These are phyloP conservation scores for Polietes domitor DNA, from an alignment of 2,888 invertebrate genomes.

Conservation along the genomic window DNA sequence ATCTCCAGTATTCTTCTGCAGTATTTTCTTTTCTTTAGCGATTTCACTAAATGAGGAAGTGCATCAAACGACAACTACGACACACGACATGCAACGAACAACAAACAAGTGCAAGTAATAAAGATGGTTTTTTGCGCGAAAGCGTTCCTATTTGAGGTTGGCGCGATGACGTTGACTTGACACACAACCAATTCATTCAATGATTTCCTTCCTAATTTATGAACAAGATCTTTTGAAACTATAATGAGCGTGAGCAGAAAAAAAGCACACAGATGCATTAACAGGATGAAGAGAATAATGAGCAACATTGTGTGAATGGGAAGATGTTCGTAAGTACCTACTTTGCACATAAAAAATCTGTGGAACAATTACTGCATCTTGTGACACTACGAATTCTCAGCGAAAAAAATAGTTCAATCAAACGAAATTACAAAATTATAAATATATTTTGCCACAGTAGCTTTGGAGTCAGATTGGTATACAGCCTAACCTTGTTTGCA, in stretches of 20 bases:
- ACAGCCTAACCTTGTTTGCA: no score
- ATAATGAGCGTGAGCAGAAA: slow-evolving; percentile 40
- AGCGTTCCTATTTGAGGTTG: neutral
- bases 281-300: slow-evolving; percentile 25
- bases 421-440: no score
- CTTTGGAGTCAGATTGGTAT: no score
- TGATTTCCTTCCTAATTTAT: slow-evolving; percentile 65
- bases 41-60: slow-evolving; percentile 62
- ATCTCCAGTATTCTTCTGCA: slow-evolving; percentile 44
- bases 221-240: slow-evolving; percentile 55
- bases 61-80: no score
- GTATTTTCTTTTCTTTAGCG: neutral
- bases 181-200: slow-evolving; percentile 56
- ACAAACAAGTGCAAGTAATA: slow-evolving; percentile 53
- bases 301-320: slow-evolving; percentile 17
- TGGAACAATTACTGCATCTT: neutral
- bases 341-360: neutral
- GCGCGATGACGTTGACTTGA: slow-evolving; percentile 55
- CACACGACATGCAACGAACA: no score
- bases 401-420: no score
- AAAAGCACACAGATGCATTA: slow-evolving; percentile 5
- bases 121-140: neutral
- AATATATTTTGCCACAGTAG: no score
- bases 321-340: neutral
- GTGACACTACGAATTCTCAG: neutral